phyloP scores from a whole-genome alignment of 2,888 invertebrate species.

The Cephus pygmeus region DNA sequence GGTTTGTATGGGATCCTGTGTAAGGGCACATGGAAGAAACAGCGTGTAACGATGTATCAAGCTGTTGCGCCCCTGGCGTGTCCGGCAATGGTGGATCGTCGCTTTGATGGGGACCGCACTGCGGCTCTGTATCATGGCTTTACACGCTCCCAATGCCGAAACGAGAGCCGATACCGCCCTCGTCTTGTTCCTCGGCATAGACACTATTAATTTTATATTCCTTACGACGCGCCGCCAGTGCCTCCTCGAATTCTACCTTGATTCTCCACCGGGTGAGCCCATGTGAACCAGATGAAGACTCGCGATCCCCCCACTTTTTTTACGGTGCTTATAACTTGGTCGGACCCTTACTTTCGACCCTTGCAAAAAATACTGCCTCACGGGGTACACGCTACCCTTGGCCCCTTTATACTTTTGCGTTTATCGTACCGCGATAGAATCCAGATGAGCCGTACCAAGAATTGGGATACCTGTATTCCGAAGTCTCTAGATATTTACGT shows the following conservation, averaged over 20 bases:
- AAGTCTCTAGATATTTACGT: neutral
- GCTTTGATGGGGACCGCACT: slow-evolving; percentile 60
- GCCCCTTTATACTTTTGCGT: neutral
- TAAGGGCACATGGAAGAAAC: slow-evolving; percentile 53
- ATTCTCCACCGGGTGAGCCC: slow-evolving; percentile 1
- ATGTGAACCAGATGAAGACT: neutral
- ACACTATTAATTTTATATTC: slow-evolving; percentile 63
- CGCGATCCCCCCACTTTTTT: neutral
- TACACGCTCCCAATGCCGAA: slow-evolving; percentile 62
- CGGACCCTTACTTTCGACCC: neutral
- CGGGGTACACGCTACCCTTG: neutral
- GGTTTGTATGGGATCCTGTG: slow-evolving; percentile 19
- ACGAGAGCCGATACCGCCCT: slow-evolving; percentile 60
- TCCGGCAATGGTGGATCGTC: slow-evolving; percentile 59
- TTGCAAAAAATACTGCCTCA: neutral
- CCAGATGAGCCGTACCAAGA: neutral
- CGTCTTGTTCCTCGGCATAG: slow-evolving; percentile 58
- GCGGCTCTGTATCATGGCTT: slow-evolving; percentile 58
- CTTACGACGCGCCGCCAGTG: slow-evolving; percentile 32
- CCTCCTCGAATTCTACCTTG: slow-evolving; percentile 24
- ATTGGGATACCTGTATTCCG: neutral
- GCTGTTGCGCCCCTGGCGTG: slow-evolving; percentile 66
- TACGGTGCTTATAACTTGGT: neutral
- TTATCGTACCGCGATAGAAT: neutral
- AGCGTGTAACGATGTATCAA: slow-evolving; percentile 66